Conservation (phyloP, 2,888 invertebrate species). For the Marasmarcha lunaedactyla region DNA sequence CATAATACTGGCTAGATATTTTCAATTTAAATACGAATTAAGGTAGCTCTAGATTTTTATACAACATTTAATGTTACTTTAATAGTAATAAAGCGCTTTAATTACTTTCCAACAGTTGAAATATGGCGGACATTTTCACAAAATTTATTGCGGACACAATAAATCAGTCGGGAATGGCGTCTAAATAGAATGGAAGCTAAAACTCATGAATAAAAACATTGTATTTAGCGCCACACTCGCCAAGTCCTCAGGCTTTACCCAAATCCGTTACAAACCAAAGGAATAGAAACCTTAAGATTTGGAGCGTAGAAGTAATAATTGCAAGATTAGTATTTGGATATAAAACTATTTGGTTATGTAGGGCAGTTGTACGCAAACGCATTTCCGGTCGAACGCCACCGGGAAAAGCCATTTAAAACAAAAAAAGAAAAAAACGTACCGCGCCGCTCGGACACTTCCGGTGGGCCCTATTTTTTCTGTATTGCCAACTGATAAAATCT, state of each 20-base stretch:
- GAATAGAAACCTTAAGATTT: slow-evolving; percentile 34
- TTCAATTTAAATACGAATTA: too few species aligned
- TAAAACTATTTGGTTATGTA: slow-evolving; percentile 43
- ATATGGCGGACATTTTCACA: slow-evolving; percentile 13
- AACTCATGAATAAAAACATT: slow-evolving; percentile 68
- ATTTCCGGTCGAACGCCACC: slow-evolving; percentile 67
- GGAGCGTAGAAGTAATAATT: slow-evolving; percentile 39
- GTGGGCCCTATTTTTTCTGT: slow-evolving; percentile 71
- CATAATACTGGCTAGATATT: slow-evolving; percentile 3
- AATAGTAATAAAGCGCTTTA: slow-evolving; percentile 5
- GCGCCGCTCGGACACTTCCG: slow-evolving; percentile 69
- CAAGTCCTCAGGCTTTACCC: slow-evolving; percentile 35
- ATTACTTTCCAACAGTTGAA: slow-evolving; percentile 12
- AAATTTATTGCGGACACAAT: slow-evolving; percentile 60
- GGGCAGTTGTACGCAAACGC: slow-evolving; percentile 66
- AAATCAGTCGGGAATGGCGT: slow-evolving; percentile 61
- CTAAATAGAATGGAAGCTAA: slow-evolving; percentile 62
- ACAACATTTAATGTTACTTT: too few species aligned
- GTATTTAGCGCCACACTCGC: slow-evolving; percentile 63
- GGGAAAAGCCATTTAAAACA: slow-evolving; percentile 71
- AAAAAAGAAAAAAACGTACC: slow-evolving; percentile 67
- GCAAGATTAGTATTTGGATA: slow-evolving; percentile 31
- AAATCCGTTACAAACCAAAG: slow-evolving; percentile 27
- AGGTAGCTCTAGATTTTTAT: too few species aligned
- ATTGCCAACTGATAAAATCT: slow-evolving; percentile 71